These are phyloP conservation scores for Hylaea fasciaria DNA, from an alignment of 2,888 invertebrate species.

Conservation along the genomic window DNA sequence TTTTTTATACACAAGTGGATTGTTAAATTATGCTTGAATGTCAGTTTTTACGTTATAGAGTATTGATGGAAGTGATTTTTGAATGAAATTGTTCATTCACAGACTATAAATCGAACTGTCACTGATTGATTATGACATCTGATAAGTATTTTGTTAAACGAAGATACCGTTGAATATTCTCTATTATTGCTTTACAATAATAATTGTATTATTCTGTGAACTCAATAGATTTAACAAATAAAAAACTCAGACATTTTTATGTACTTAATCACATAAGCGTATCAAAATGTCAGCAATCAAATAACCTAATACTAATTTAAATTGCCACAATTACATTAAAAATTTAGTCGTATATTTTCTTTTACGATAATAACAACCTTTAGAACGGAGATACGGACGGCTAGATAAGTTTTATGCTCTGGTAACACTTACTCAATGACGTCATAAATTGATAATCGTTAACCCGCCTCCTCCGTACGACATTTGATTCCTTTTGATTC, in stretches of 20 bases:
- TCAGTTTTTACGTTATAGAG: too few relatives aligned
- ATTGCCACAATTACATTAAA: slow-evolving; percentile 25
- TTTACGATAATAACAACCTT: slow-evolving; percentile 40
- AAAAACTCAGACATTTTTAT: too few relatives aligned
- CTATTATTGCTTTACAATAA: too few relatives aligned
- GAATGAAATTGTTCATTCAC: slow-evolving; percentile 21
- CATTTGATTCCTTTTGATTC: slow-evolving; percentile 81
- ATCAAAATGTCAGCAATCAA: slow-evolving; percentile 21
- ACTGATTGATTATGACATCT: slow-evolving; percentile 7
- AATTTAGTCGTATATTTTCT: slow-evolving; percentile 34
- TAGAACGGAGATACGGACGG: slow-evolving; percentile 36
- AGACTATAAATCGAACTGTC: background rate
- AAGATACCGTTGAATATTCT: background rate
- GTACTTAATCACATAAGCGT: too few relatives aligned
- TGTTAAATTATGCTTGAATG: too few relatives aligned
- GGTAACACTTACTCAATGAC: slow-evolving; percentile 51
- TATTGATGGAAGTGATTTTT: slow-evolving; percentile 2
- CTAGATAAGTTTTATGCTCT: slow-evolving; percentile 52
- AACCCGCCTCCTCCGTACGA: slow-evolving; percentile 67
- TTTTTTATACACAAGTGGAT: background rate
- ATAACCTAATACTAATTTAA: slow-evolving; percentile 23
- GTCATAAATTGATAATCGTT: slow-evolving; percentile 64
- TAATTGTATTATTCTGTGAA: too few relatives aligned
- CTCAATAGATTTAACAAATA: too few relatives aligned
- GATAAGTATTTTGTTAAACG: background rate